A percentile compares a stretch with the other conserved stretches of the same genome.
Conservation (phyloP, 1,140 invertebrate genomes). For the Lepidotrigona ventralis region DNA sequence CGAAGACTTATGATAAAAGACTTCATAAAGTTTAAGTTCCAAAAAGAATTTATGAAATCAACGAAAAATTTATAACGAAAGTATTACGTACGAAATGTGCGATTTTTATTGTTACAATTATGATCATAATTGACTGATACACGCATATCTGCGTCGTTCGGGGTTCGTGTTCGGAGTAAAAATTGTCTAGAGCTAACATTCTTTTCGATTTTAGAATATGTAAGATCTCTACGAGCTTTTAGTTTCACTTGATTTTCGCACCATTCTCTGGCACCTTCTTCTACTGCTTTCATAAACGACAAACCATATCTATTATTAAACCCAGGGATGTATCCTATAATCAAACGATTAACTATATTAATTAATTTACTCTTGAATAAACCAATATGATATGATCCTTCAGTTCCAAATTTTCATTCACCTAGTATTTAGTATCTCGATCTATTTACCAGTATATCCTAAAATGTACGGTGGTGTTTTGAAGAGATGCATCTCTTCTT, state of each 20-base stretch:
- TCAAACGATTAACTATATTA: slow-evolving; percentile 12
- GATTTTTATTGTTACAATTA: slow-evolving; percentile 60
- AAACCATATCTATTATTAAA: slow-evolving; percentile 84
- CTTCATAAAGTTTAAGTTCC: background rate
- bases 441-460: slow-evolving; percentile 83
- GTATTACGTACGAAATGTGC: slow-evolving; percentile 67
- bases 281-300: slow-evolving; percentile 85
- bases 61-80: background rate
- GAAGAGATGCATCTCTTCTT: slow-evolving; percentile 73
- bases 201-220: slow-evolving; percentile 80
- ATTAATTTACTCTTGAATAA: background rate
- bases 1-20: background rate
- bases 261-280: slow-evolving; percentile 86
- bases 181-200: slow-evolving; percentile 68
- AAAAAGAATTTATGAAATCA: background rate
- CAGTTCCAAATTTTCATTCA: background rate
- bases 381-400: background rate
- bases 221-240: slow-evolving; percentile 72
- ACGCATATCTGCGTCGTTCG: slow-evolving; percentile 66
- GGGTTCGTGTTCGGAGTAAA: slow-evolving; percentile 63
- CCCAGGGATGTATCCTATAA: slow-evolving; percentile 82
- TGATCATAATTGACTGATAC: slow-evolving; percentile 68
- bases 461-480: slow-evolving; percentile 83
- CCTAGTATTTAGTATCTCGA: background rate
- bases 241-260: slow-evolving; percentile 81